These are phyloP conservation scores for Hippopotamyrus pictus DNA, from an alignment of 2,797 vertebrate species.

Conservation along the genomic window DNA sequence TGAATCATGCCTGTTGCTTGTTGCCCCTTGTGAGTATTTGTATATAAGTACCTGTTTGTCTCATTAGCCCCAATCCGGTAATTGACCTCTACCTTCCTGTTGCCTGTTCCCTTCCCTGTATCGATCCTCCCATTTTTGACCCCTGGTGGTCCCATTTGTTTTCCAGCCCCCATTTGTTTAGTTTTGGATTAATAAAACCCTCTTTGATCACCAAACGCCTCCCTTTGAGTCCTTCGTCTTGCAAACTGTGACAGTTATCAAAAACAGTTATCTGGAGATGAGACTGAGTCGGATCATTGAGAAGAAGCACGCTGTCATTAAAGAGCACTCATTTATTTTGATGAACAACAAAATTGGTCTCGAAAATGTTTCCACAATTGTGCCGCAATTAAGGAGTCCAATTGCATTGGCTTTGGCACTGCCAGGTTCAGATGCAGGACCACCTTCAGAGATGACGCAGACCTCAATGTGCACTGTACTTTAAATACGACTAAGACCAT, in stretches of 20 bases:
- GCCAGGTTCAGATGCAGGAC: constrained; percentile 29
- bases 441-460: constrained; percentile 35
- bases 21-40: not conserved
- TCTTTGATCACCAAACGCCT: not conserved
- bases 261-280: constrained; percentile 17
- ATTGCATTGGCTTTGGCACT: constrained; percentile 37
- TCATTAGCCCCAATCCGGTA: not conserved
- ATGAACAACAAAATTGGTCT: constrained; percentile 39
- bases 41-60: not conserved
- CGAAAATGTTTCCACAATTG: constrained; percentile 41
- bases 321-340: constrained; percentile 44
- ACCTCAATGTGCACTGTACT: constrained; percentile 25
- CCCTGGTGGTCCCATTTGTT: not conserved
- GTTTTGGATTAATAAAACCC: not conserved
- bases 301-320: constrained; percentile 34
- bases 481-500: constrained; percentile 21
- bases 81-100: not conserved
- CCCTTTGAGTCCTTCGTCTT: not conserved
- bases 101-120: not conserved
- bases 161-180: not conserved
- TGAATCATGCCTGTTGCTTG: not conserved
- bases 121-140: not conserved
- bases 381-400: constrained; percentile 25
- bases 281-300: constrained; percentile 31
- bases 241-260: not conserved